Evolutionary conservation across 2,888 invertebrate genomes (phyloP), one percentile per base, ranked within the genome.

Genomic region (Apomyelois bistriatella): DNA sequence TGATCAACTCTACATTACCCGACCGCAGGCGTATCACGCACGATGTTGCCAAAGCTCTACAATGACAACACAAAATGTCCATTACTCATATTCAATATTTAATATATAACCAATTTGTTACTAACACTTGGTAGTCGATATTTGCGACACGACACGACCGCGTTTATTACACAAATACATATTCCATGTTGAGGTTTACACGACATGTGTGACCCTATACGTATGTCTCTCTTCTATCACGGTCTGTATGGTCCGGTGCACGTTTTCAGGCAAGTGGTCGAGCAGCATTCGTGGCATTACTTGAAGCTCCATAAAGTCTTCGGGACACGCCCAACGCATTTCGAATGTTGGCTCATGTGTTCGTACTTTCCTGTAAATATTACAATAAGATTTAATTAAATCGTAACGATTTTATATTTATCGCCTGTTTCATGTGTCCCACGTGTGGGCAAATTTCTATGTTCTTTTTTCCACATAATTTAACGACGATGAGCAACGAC

Each of bases 211-310:
- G 56, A 84, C 73, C 37, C 89, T 79, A 53, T 90, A 90, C 17
- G 85, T 76, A 57, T 88, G 86, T 32, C 82, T 68, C 64, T 93
- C 93, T 40, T 90, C 86, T 15, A 94, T 74, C 47, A 95, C 89
- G 0, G 92, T 93, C 49, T 93, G 91, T 49, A 97, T 82, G 16
- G 95, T 94, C 61, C 92, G 89, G 64, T 93, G 92, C 13, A 97
- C 93, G 73, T 94, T 94, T 73, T 96, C 94, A 0, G 97, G 97
- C 47, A 97, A 85, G 77, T 98, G 97, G 79, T 98, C 97, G 0
- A 95, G 89, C 3, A 97, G 75, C 95, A 97, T 97, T 48, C 95
- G 91, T 5, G 96, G 96, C 93, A 96, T 96, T 50, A 97, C 95
- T 64, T 94, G 92, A 51, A 97, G 87, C 72, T 96, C 95, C 88